phyloP scores from a whole-genome alignment of 2,797 vertebrate genomes.

The Lepilemur septentrionalis region DNA sequence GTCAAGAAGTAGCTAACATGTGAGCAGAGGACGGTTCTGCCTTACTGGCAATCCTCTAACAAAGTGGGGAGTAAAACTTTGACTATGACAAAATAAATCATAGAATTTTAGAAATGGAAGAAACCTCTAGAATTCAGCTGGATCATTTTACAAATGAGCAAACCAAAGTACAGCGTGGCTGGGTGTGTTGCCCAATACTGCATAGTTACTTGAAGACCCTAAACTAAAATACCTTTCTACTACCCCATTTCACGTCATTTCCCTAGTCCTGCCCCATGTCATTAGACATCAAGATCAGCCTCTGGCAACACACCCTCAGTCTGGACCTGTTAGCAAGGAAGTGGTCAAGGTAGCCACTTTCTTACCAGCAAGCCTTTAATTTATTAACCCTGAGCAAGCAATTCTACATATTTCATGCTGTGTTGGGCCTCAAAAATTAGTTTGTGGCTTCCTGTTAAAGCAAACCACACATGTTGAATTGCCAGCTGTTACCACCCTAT shows the following conservation, averaged over 20 bases:
- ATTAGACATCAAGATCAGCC: not conserved
- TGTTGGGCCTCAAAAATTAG: not conserved
- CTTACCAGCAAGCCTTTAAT: conserved; percentile 6
- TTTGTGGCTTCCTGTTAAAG: conserved; percentile 4
- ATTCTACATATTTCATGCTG: not conserved
- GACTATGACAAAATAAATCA: not conserved
- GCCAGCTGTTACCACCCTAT: not conserved
- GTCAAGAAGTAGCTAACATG: not conserved
- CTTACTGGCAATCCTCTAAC: not conserved
- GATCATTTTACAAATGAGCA: not conserved
- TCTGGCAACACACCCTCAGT: not conserved
- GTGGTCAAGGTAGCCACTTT: not conserved
- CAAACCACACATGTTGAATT: not conserved
- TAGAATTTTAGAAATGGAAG: not conserved
- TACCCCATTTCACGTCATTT: not conserved
- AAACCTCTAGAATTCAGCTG: not conserved
- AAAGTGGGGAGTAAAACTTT: not conserved
- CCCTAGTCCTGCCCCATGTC: not conserved
- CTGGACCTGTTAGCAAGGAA: not conserved
- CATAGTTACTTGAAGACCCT: not conserved
- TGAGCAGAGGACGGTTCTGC: not conserved
- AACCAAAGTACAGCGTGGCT: not conserved
- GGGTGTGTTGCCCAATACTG: not conserved
- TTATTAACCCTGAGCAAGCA: not conserved
- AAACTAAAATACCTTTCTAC: not conserved